Percentiles rank a stretch among this genome's conserved stretches.
These are phyloP conservation scores for Engraulis encrasicolus DNA, from an alignment of 2,113 vertebrate genomes.

Conservation along the genomic window DNA sequence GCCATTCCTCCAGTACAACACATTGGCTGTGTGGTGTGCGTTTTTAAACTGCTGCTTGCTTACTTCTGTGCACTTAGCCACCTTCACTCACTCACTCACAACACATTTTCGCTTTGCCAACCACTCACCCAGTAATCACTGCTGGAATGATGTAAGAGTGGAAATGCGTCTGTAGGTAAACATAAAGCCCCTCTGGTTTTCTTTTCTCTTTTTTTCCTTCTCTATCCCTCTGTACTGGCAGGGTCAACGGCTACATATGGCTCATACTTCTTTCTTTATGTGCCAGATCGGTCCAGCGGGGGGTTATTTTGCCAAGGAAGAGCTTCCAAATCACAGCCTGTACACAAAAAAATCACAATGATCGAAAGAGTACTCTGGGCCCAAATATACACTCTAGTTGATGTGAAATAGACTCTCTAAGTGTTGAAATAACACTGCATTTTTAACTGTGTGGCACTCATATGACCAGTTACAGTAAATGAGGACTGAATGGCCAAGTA, in stretches of 20 bases:
- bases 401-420: no score
- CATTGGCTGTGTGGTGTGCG: constrained; percentile 27
- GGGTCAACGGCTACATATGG: background rate
- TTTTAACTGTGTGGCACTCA: constrained; percentile 5
- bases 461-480: constrained; percentile 6
- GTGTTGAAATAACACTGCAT: no score
- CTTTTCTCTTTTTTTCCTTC: background rate
- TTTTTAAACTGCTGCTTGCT: constrained; percentile 15
- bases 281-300: background rate
- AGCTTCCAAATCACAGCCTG: constrained; percentile 12
- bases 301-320: background rate
- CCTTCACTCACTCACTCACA: no score
- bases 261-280: background rate
- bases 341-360: no score
- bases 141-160: background rate
- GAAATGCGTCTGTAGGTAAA: background rate
- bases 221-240: background rate
- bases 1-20: constrained; percentile 28
- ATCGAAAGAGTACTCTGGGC: no score
- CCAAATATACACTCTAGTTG: no score
- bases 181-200: no score
- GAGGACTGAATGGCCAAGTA: background rate
- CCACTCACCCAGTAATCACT: background rate
- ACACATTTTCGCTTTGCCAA: background rate
- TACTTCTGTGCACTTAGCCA: background rate